Conservation (phyloP, 2,888 invertebrate species). For the Dascillus cervinus region DNA sequence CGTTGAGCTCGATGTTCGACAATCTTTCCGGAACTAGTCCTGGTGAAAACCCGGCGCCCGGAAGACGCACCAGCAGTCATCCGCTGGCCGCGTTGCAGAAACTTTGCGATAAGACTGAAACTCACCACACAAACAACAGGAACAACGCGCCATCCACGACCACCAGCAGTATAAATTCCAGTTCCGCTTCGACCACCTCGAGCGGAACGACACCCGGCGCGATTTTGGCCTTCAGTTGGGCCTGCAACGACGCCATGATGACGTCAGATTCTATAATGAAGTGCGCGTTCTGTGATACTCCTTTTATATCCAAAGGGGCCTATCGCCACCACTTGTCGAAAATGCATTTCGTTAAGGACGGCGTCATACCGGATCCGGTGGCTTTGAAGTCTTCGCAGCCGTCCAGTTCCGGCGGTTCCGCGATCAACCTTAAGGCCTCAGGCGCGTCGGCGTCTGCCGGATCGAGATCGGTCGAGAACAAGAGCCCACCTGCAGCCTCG, state of each 20-base stretch:
- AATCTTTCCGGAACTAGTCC: conserved; percentile 54
- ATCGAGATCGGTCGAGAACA: conserved; percentile 22
- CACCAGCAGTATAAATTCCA: conserved; percentile 26
- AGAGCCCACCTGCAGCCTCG: conserved; percentile 45
- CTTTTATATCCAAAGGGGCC: conserved; percentile 93
- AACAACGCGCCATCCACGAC: conserved; percentile 29
- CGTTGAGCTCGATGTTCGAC: conserved; percentile 86
- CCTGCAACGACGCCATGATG: conserved; percentile 86
- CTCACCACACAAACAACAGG: conserved; percentile 50
- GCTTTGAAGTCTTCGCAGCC: conserved; percentile 46
- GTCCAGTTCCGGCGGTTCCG: conserved; percentile 24
- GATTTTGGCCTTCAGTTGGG: conserved; percentile 88
- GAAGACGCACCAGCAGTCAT: conserved; percentile 69
- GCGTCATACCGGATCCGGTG: conserved; percentile 72
- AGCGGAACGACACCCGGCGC: conserved; percentile 65
- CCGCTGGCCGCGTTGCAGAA: conserved; percentile 92
- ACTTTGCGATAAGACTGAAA: conserved; percentile 92
- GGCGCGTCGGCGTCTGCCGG: conserved; percentile 12
- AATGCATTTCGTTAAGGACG: conserved; percentile 92
- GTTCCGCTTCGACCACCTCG: conserved; percentile 25
- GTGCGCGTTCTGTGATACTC: conserved; percentile 91
- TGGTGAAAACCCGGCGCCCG: conserved; percentile 44
- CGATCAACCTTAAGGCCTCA: conserved; percentile 26
- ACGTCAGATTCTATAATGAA: conserved; percentile 85
- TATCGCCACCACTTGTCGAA: conserved; percentile 94